These are phyloP conservation scores for Macrotis lagotis DNA, from an alignment of 2,113 vertebrate species.

Conservation along the genomic window DNA sequence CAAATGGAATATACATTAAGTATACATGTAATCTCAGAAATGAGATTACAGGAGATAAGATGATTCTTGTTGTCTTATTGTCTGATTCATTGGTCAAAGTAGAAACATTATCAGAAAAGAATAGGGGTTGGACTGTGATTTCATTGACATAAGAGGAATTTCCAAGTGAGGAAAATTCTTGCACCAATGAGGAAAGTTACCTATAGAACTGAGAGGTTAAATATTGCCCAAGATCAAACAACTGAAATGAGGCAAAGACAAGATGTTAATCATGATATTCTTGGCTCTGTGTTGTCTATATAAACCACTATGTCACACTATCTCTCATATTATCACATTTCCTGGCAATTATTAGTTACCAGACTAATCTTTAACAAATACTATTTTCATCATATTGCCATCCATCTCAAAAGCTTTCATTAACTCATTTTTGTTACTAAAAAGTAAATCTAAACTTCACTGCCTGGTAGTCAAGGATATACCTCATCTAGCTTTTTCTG, in stretches of 20 bases:
- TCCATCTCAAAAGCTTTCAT: not conserved
- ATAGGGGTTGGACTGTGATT: not conserved
- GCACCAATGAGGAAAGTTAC: not conserved
- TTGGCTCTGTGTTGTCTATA: no score
- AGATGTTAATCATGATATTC: no score
- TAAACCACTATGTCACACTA: no score
- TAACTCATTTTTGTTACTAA: not conserved
- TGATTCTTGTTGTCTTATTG: not conserved
- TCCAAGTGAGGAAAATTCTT: not conserved
- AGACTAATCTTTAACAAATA: no score
- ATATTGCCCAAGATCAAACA: not conserved
- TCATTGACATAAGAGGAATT: not conserved
- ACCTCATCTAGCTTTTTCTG: no score
- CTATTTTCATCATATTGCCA: no score
- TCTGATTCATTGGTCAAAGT: not conserved
- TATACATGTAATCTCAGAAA: not conserved
- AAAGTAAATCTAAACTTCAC: not conserved
- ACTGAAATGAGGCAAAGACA: not conserved
- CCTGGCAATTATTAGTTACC: no score
- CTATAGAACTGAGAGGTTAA: not conserved
- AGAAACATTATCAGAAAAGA: not conserved
- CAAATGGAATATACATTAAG: not conserved
- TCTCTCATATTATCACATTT: no score
- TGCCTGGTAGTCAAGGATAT: no score
- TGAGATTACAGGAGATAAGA: not conserved